phyloP scores from a whole-genome alignment of 2,888 invertebrate genomes.

The Cheilosia vulpina region DNA sequence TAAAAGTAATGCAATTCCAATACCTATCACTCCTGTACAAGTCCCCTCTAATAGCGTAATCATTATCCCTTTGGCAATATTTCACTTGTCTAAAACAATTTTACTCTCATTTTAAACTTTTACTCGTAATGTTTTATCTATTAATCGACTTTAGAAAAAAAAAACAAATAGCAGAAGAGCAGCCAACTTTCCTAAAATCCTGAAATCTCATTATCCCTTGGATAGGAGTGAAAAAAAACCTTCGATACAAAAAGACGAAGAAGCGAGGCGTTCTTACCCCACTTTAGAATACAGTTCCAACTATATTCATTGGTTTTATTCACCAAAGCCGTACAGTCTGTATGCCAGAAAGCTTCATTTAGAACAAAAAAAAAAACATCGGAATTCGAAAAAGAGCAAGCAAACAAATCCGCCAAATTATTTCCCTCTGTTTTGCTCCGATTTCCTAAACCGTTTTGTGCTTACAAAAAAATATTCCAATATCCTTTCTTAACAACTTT shows the following conservation, averaged over 20 bases:
- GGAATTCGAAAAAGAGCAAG: background rate
- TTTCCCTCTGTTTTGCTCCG: constrained; percentile 20
- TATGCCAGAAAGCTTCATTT: constrained; percentile 10
- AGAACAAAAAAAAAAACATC: constrained; percentile 13
- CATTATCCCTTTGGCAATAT: constrained; percentile 10
- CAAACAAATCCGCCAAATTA: constrained; percentile 44
- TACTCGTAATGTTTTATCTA: background rate
- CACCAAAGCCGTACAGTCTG: constrained; percentile 1
- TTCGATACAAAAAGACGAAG: constrained; percentile 9
- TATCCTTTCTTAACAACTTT: constrained; percentile 26
- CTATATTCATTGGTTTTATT: constrained; percentile 22
- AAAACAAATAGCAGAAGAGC: too few relatives aligned
- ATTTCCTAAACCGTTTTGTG: constrained; percentile 14
- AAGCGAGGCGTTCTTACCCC: background rate
- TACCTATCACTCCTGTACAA: background rate
- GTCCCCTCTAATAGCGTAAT: background rate
- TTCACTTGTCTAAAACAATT: constrained; percentile 34
- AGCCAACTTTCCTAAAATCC: constrained; percentile 17
- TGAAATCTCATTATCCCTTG: constrained; percentile 23
- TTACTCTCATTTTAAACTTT: background rate
- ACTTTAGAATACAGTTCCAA: constrained; percentile 11
- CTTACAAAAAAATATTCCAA: constrained; percentile 10
- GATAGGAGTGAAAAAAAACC: constrained; percentile 3
- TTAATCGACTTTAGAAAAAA: constrained; percentile 9
- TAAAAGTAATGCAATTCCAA: too few relatives aligned